phyloP scores from a whole-genome alignment of 1,140 invertebrate genomes.

The Papilio dardanus region DNA sequence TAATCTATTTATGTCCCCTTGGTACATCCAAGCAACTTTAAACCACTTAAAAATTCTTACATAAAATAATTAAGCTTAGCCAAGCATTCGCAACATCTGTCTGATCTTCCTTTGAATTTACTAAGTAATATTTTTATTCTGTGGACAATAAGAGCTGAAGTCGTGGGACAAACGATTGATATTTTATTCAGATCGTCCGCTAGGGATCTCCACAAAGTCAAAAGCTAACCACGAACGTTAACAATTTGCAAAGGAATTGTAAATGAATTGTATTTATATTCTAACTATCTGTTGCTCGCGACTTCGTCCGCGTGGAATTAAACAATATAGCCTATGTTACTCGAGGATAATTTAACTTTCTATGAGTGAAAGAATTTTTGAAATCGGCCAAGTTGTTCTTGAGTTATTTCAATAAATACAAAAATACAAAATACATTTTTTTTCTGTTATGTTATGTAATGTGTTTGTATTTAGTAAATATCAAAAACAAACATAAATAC shows the following conservation, averaged over 20 bases:
- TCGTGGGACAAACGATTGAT: background rate
- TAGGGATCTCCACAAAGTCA: conserved; percentile 2
- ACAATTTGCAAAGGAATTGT: conserved; percentile 1
- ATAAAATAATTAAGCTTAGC: too few relatives aligned
- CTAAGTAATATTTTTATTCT: conserved; percentile 12
- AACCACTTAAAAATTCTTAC: too few relatives aligned
- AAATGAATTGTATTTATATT: conserved; percentile 10
- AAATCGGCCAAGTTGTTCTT: too few relatives aligned
- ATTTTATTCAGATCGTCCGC: conserved; percentile 18
- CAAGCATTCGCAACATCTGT: background rate
- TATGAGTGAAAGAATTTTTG: too few relatives aligned
- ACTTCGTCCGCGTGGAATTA: too few relatives aligned
- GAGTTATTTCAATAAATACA: too few relatives aligned
- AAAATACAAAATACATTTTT: too few relatives aligned
- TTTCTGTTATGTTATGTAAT: background rate
- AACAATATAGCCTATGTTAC: too few relatives aligned
- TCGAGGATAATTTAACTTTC: too few relatives aligned
- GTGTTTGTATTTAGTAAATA: background rate
- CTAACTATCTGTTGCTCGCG: too few relatives aligned
- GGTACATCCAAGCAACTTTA: background rate
- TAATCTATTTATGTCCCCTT: background rate
- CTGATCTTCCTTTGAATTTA: background rate
- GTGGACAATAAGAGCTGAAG: background rate
- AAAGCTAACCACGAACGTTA: conserved; percentile 16
- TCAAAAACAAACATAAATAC: background rate